phyloP scores from a whole-genome alignment of 2,797 vertebrate species.

The Sciaenops ocellatus region DNA sequence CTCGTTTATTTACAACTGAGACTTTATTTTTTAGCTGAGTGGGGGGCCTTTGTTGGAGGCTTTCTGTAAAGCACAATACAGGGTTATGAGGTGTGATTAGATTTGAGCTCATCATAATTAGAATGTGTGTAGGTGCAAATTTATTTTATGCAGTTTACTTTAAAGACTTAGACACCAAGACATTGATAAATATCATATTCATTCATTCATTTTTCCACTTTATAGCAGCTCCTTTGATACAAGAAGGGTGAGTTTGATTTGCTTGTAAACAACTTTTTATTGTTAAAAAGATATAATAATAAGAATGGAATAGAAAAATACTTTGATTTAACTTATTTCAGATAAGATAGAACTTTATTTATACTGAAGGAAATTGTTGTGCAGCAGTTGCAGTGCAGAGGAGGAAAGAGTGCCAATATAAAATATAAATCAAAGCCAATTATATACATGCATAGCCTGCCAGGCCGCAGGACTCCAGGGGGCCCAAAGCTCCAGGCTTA shows the following conservation, averaged over 20 bases:
- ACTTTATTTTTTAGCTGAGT: slow-evolving; percentile 28
- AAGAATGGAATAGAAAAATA: background rate
- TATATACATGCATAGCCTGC: background rate
- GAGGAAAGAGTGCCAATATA: no score
- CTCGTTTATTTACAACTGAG: slow-evolving; percentile 20
- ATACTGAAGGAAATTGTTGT: no score
- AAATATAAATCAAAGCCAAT: background rate
- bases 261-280: no score
- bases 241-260: background rate
- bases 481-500: background rate
- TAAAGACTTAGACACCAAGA: background rate
- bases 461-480: background rate
- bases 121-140: background rate
- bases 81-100: background rate
- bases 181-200: background rate
- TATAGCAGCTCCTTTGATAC: background rate
- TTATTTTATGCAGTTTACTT: background rate
- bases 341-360: background rate
- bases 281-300: background rate
- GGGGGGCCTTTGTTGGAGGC: slow-evolving; percentile 13
- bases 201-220: background rate
- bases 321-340: background rate
- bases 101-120: background rate
- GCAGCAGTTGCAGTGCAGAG: background rate
- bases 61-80: slow-evolving; percentile 2